phyloP scores from a whole-genome alignment of 1,140 invertebrate genomes.

The Vanessa atalanta region DNA sequence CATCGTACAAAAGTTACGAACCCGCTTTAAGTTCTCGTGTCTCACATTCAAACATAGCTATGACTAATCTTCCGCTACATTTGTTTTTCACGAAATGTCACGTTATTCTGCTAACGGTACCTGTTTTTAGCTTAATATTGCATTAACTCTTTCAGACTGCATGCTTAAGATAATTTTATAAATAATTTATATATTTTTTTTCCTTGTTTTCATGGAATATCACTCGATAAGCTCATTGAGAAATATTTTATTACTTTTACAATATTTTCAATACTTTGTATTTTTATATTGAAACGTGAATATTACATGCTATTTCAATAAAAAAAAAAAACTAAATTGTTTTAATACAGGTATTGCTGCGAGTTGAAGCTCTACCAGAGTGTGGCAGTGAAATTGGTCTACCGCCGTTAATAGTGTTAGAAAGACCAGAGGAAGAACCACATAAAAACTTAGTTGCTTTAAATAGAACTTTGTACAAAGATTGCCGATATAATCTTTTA shows the following conservation, averaged over 20 bases:
- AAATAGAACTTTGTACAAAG: constrained; percentile 41
- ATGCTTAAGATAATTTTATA: no score
- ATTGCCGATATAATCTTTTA: constrained; percentile 57
- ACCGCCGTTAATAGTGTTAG: constrained; percentile 65
- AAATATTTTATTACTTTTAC: no score
- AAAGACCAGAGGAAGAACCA: constrained; percentile 66
- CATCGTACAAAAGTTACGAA: background rate
- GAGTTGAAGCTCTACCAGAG: constrained; percentile 49
- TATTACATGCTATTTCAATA: background rate
- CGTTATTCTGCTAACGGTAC: no score
- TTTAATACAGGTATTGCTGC: constrained; percentile 57
- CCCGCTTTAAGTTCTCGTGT: background rate
- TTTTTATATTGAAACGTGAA: no score
- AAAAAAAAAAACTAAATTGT: background rate
- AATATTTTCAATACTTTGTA: no score
- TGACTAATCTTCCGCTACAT: no score
- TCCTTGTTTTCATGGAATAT: no score
- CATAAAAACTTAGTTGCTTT: constrained; percentile 60
- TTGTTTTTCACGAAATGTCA: no score
- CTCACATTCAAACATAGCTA: background rate
- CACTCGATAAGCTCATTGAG: no score
- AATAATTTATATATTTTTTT: no score
- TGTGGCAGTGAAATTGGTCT: constrained; percentile 53
- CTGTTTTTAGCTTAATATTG: no score
- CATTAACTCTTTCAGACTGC: no score